A percentile compares a stretch with the other conserved stretches of the same genome.
Evolutionary conservation across 1,140 invertebrate genomes (phyloP).

Genomic region (Neoseiulus cucumeris): DNA sequence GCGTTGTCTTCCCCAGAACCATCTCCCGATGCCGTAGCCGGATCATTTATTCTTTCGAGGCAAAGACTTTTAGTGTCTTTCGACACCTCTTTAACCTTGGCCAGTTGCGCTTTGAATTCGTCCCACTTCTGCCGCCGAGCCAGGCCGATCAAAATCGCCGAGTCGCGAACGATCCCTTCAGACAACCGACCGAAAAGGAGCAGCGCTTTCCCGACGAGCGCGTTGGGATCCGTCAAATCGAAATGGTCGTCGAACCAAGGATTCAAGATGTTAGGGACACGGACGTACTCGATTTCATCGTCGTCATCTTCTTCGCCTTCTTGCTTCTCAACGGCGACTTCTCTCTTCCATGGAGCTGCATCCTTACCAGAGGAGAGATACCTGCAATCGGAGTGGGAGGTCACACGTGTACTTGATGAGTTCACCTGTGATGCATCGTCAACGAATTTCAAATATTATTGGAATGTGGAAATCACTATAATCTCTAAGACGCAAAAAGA

Average conservation of each 20-base stretch:
- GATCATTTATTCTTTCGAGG: neutral
- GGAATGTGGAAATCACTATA: neutral
- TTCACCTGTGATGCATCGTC: slow-evolving; percentile 30
- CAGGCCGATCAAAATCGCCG: neutral
- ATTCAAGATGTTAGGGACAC: slow-evolving; percentile 56
- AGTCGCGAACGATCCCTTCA: neutral
- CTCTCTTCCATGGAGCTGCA: neutral
- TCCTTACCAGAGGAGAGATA: slow-evolving; percentile 20
- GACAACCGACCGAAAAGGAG: slow-evolving; percentile 31
- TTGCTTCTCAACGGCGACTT: slow-evolving; percentile 16
- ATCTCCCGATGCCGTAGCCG: too few relatives aligned
- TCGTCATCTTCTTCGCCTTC: slow-evolving; percentile 31
- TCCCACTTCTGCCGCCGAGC: neutral
- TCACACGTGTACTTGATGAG: slow-evolving; percentile 51
- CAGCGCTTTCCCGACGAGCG: slow-evolving; percentile 57
- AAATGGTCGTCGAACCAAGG: slow-evolving; percentile 67
- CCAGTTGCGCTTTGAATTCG: neutral
- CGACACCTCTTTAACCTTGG: neutral
- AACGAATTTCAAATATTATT: neutral
- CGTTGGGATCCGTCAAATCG: slow-evolving; percentile 44
- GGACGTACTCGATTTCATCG: slow-evolving; percentile 20
- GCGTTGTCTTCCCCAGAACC: too few relatives aligned
- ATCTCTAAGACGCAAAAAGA: neutral
- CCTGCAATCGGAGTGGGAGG: slow-evolving; percentile 27
- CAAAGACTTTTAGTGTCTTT: neutral